Base-by-base conservation (phyloP, 2,888 invertebrate genomes). In the Spodoptera exigua region DNA sequence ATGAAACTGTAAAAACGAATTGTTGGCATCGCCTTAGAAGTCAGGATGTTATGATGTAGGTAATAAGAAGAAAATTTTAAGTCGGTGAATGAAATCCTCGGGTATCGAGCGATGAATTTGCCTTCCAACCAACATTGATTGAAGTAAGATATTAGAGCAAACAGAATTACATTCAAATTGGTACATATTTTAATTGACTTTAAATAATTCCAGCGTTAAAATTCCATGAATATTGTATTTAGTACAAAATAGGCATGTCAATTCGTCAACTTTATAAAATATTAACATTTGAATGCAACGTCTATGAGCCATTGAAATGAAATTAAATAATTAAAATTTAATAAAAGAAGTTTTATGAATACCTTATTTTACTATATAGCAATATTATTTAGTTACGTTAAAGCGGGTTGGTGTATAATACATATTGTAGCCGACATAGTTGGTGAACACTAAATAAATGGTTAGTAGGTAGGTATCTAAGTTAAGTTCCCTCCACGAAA, bases 381-480 rank as follows among this genome's bases (percentile, higher is more conserved):
- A 53, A 52, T 62, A 48, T 52, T 27, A 5, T 36, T 41, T 64
- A 69, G 36, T 47, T 71, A 4, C 21, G 48, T 62, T 63, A 59
- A 74, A 78, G 77, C 78, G 67, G 61, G 47, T 59, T 68, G 51
- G 77, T 77, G 78, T 77, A 77, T 77, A 71, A 77, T 77, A 77
- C 78, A 77, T 76, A 76, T 18, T 9, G 46, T 65, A 44, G 32
- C 62, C 45, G 56, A 52, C 56, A 67, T 66, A 68, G 61, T 69
- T 70, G 58, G 63, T 64, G 48, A 65, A 59, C 62, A 59, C 66
- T 67, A 73, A 7, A 34, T 40, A 73, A n/a, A 60, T 16, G 46
- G 60, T 73, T 66, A 77, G 70, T 72, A 55, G 46, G 60, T 73
- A 64, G 75, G 70, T 72, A 55, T 52, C 27, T 27, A 47, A 36